A percentile compares a stretch with the other conserved stretches of the same genome.
Evolutionary conservation across 2,888 invertebrate species (phyloP).

Genomic region (Muscina levida): DNA sequence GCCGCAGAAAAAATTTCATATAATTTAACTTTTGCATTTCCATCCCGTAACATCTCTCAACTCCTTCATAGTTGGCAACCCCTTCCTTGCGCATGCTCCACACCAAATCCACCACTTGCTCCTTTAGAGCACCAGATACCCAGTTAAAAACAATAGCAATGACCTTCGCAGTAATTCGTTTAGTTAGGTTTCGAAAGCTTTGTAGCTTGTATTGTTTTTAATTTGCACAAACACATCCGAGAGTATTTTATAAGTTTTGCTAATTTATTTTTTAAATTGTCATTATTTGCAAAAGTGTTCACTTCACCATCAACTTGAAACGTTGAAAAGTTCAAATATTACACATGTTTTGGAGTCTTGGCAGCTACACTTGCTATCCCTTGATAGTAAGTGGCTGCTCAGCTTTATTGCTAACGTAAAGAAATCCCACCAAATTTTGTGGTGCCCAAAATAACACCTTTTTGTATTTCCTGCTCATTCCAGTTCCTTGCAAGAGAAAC

Average conservation of each 20-base stretch:
- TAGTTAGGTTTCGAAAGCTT: conserved; percentile 43
- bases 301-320: too few relatives aligned
- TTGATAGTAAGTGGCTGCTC: conserved; percentile 76
- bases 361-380: conserved; percentile 77
- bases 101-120: conserved; percentile 17
- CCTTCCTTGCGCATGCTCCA: conserved; percentile 29
- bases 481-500: conserved; percentile 76
- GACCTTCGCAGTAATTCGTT: conserved; percentile 65
- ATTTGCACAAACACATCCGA: conserved; percentile 22
- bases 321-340: not conserved
- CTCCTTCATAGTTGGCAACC: too few relatives aligned
- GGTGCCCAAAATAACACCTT: not conserved
- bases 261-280: too few relatives aligned
- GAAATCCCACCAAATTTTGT: not conserved
- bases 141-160: conserved; percentile 55
- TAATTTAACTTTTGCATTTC: too few relatives aligned
- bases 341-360: conserved; percentile 74
- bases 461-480: conserved; percentile 26
- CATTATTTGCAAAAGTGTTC: too few relatives aligned
- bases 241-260: conserved; percentile 39
- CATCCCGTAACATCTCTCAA: too few relatives aligned
- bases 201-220: conserved; percentile 25
- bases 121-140: conserved; percentile 20
- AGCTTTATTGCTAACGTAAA: conserved; percentile 73
- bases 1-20: too few relatives aligned